These are phyloP conservation scores for Lasioglossum zephyrum DNA, from an alignment of 2,888 invertebrate species.

Conservation along the genomic window DNA sequence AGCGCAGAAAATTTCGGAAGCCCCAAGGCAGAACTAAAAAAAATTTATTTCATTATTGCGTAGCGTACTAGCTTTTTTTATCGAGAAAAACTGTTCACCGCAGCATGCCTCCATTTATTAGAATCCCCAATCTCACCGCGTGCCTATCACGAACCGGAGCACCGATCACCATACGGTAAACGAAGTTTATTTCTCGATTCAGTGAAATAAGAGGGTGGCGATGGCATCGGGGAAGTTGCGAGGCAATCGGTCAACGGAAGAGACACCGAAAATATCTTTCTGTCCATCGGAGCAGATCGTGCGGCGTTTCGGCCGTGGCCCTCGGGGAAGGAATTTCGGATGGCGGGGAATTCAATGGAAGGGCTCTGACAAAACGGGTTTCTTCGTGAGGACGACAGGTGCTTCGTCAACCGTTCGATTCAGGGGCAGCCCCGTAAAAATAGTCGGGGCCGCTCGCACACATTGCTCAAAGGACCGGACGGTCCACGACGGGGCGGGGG, in stretches of 20 bases:
- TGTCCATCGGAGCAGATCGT: constrained; percentile 24
- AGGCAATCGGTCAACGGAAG: constrained; percentile 10
- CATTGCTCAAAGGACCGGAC: constrained; percentile 25
- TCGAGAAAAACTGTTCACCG: not conserved
- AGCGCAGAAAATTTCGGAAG: not conserved
- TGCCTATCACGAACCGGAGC: not conserved
- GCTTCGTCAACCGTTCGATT: constrained; percentile 61
- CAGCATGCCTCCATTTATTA: not conserved
- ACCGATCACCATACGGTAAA: not conserved
- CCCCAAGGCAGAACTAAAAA: not conserved
- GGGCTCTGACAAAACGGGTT: constrained; percentile 62
- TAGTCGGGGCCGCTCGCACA: constrained; percentile 33
- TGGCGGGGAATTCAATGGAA: constrained; percentile 49
- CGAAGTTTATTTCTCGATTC: constrained; percentile 10
- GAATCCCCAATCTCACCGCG: not conserved
- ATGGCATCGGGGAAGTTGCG: not conserved
- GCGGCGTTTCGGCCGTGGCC: constrained; percentile 22
- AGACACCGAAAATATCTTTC: constrained; percentile 33
- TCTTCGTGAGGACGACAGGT: constrained; percentile 59
- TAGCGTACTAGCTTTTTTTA: not conserved
- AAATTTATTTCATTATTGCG: not conserved
- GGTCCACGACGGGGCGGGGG: not conserved
- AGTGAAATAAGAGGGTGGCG: not conserved
- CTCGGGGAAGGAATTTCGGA: constrained; percentile 40
- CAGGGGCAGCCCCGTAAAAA: constrained; percentile 54